Base-by-base conservation (phyloP, 92 coral and sea anemone species). In the Parazoanthus darwini region DNA sequence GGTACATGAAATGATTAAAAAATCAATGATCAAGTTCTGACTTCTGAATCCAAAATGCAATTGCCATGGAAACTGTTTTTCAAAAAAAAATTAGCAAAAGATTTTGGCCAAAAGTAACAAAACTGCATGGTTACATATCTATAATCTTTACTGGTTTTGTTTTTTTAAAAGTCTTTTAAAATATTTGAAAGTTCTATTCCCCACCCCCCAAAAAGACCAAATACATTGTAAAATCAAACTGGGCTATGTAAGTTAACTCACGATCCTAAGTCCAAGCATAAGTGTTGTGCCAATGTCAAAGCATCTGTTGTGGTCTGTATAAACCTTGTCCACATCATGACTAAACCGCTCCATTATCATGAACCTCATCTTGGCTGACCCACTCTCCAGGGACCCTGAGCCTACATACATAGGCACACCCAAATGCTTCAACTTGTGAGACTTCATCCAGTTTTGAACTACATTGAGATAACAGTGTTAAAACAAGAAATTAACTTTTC, bases 311-410 rank as follows among this genome's bases (percentile, higher is more conserved):
- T 75, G 90, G 50, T 89, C 82, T 0, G 82, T 23, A 65, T 94
- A 94, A 13, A 97, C 91, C 82, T 95, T 90, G 81, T 96, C 99
- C 43, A 97, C 96, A 88, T 97, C 99, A 56, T 96, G 80, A 29
- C 94, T 95, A 80, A 90, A 97, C 83, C 99, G 90, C 85, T 97
- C 98, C 99, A 97, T 94, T 23, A 97, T 97, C 92, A 97, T 88
- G 73, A 97, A 97, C 39, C 99, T 93, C 91, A 94, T 92, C 82
- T 94, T 95, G 0, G 87, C 86, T 25, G 94, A 89, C 15, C 89
- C 92, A 43, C 91, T 91, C 36, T 97, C 99, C 74, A 90, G 85
- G 23, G 92, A 89, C 22, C 99, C 99, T 51, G 98, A 96, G 3
- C 98, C 99, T 68, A 93, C 86, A 75, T 93, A 97, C 90, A 73